Conservation (phyloP, 2,113 vertebrate genomes). For the human region DNA sequence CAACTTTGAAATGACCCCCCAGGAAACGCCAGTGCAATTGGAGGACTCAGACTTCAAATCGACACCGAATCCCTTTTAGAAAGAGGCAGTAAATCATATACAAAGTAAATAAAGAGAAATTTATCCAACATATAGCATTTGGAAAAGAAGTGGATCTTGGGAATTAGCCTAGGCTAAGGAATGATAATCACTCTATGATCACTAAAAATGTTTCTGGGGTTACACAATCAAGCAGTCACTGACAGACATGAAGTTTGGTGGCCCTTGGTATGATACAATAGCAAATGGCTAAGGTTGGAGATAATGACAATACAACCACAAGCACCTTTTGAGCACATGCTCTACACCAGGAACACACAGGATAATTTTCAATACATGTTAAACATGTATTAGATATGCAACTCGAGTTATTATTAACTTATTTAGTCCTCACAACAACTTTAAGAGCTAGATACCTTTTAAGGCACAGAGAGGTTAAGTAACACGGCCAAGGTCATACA, state of each 20-base stretch:
- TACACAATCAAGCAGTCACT: background rate
- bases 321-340: background rate
- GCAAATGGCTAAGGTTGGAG: background rate
- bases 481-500: background rate
- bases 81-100: constrained; percentile 20
- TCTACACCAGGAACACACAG: background rate
- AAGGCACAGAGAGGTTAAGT: constrained; percentile 14
- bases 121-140: background rate
- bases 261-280: background rate
- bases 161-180: background rate
- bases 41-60: background rate
- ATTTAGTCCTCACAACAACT: background rate
- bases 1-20: background rate
- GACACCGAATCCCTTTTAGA: background rate
- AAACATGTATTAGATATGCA: background rate
- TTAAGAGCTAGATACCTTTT: background rate
- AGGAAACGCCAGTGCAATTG: constrained; percentile 49
- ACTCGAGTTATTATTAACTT: background rate
- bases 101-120: constrained; percentile 31
- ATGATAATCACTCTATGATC: background rate
- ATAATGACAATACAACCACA: background rate
- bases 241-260: background rate
- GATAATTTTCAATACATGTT: background rate
- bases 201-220: background rate
- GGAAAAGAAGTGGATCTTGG: background rate